Conservation (phyloP, 2,888 invertebrate species). For the Drosophila flavopinicola region DNA sequence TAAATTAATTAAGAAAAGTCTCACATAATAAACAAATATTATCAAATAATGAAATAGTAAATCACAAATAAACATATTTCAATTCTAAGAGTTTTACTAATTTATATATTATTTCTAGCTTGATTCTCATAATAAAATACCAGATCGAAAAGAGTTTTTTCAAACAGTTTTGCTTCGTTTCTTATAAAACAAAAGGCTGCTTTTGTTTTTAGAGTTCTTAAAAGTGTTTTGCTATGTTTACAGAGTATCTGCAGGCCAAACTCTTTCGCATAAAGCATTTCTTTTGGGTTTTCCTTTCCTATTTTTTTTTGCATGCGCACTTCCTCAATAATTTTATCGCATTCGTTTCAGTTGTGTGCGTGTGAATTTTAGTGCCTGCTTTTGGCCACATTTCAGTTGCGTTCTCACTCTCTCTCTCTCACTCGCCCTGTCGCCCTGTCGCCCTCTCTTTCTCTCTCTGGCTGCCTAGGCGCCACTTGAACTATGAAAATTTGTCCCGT, state of each 20-base stretch:
- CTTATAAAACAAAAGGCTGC: too few relatives aligned
- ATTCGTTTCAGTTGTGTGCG: conserved; percentile 60
- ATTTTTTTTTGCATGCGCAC: conserved; percentile 58
- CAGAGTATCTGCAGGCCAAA: conserved; percentile 1
- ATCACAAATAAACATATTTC: too few relatives aligned
- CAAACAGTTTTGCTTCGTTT: too few relatives aligned
- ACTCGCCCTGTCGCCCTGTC: background rate
- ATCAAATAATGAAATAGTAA: too few relatives aligned
- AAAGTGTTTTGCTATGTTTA: too few relatives aligned
- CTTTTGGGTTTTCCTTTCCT: conserved; percentile 6
- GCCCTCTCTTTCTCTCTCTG: background rate
- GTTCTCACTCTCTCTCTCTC: conserved; percentile 6
- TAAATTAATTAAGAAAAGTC: too few relatives aligned
- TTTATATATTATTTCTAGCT: too few relatives aligned
- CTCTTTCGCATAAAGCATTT: background rate
- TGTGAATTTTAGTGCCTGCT: conserved; percentile 75
- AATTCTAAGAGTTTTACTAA: too few relatives aligned
- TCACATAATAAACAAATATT: too few relatives aligned
- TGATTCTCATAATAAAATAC: too few relatives aligned
- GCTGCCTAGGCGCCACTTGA: conserved; percentile 81
- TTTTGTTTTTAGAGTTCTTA: too few relatives aligned
- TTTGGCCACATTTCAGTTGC: conserved; percentile 68
- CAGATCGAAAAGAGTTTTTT: too few relatives aligned
- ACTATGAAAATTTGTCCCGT: conserved; percentile 83
- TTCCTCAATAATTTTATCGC: conserved; percentile 80